A percentile compares a stretch with the other conserved stretches of the same genome.
phyloP scores from a whole-genome alignment of 2,113 vertebrate species.

The Chauna torquata region DNA sequence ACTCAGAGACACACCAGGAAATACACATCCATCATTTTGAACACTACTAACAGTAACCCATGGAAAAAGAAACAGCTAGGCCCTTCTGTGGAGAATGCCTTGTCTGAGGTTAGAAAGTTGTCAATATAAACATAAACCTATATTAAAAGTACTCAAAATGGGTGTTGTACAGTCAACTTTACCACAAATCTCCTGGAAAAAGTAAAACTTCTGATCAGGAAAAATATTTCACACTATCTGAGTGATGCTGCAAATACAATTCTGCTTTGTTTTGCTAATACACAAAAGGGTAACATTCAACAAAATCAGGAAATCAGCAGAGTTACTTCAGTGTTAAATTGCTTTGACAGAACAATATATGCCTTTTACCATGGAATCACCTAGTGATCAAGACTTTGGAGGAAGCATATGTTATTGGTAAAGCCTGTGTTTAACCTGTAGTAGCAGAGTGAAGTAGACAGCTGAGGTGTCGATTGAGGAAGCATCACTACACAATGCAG shows the following conservation, averaged over 20 bases:
- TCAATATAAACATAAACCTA: not conserved
- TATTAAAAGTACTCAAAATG: not conserved
- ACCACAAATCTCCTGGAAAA: not conserved
- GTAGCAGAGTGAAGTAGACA: not conserved
- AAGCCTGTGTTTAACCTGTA: not conserved
- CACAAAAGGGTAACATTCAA: not conserved
- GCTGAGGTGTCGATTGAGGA: not conserved
- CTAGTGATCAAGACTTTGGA: not conserved
- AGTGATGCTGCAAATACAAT: not conserved
- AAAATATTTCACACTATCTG: not conserved
- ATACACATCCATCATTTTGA: not conserved
- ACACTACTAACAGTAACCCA: not conserved
- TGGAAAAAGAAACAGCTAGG: not conserved
- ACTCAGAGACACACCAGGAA: not conserved
- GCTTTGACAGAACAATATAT: not conserved
- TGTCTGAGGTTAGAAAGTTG: not conserved
- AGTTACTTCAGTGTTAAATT: not conserved
- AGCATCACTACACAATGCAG: not conserved
- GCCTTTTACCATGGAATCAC: not conserved
- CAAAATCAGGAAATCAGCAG: not conserved
- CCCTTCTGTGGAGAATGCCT: not conserved
- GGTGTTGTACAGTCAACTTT: not conserved
- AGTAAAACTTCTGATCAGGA: not conserved
- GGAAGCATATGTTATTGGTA: not conserved
- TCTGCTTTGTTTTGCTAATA: not conserved